Base-by-base conservation (phyloP, 2,888 invertebrate genomes). In the Fabriciana adippe region DNA sequence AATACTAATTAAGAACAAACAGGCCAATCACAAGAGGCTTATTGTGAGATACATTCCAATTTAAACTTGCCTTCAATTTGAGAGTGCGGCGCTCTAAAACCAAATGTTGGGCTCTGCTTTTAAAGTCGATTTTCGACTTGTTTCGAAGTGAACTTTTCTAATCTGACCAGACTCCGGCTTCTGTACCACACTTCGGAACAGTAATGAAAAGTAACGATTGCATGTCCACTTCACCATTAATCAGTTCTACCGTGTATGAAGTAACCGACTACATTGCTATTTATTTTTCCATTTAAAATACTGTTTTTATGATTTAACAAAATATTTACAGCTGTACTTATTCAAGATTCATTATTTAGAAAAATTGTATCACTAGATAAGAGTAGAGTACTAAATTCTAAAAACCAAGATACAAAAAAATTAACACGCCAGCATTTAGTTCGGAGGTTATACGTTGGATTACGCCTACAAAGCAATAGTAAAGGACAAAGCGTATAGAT, bases 201-300 rank as follows among this genome's bases (percentile, higher is more conserved):
- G 88, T 92, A 92, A 92, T 92, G 92, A 91, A 92, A 92, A 92
- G 89, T 91, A 92, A 92, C 91, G 92, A 90, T 92, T 89, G 89
- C 89, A 90, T 90, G 89, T 83, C 81, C 85, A 87, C 86, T 88
- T 81, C 78, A 77, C 87, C 90, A 92, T 92, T 90, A 90, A 91
- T 92, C 92, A 91, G 88, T 77, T 79, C 80, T 81, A 79, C 73
- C 72, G 73, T 75, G 74, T 74, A 69, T 70, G 68, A 70, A 70
- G 61, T 60, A 60, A 67, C 57, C 51, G 45, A 62, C 45, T 66
- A 55, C 64, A 66, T 70, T 64, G 61, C 35, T 41, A 55, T 70
- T 66, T 64, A 63, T 61, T 66, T 64, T 55, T 61, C 41, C 35
- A 14, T 61, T 66, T 61, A 14, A 55, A 61, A 54, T n/a, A n/a